phyloP scores from a whole-genome alignment of 2,113 vertebrate genomes.

The Pituophis catenifer region DNA sequence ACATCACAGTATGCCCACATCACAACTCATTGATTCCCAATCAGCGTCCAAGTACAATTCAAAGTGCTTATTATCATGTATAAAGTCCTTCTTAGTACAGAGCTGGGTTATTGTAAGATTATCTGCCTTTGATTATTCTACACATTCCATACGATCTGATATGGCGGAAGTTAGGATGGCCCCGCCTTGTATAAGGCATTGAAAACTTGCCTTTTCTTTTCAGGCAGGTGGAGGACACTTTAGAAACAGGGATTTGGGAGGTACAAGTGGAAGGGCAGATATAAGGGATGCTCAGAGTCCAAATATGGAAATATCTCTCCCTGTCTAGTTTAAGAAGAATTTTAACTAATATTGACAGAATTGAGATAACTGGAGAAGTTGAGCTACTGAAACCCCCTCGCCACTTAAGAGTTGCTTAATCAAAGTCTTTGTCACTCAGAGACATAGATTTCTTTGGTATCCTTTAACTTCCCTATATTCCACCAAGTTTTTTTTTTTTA shows the following conservation, averaged over 20 bases:
- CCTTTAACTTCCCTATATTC: not conserved
- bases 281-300: not conserved
- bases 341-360: not conserved
- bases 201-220: not conserved
- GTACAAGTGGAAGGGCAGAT: not conserved
- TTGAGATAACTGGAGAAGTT: not conserved
- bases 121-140: not conserved
- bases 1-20: not conserved
- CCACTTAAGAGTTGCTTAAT: not conserved
- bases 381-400: not conserved
- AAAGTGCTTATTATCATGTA: not conserved
- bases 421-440: not conserved
- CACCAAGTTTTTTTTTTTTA: too few species aligned
- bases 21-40: not conserved
- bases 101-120: not conserved
- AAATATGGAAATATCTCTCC: not conserved
- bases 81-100: not conserved
- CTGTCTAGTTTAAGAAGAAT: not conserved
- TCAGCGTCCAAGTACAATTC: not conserved
- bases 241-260: not conserved
- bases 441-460: not conserved
- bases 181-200: not conserved
- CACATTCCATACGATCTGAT: not conserved
- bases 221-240: not conserved
- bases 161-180: not conserved